Evolutionary conservation across 2,888 invertebrate species (phyloP).

Genomic region (Ormyrus labotus): DNA sequence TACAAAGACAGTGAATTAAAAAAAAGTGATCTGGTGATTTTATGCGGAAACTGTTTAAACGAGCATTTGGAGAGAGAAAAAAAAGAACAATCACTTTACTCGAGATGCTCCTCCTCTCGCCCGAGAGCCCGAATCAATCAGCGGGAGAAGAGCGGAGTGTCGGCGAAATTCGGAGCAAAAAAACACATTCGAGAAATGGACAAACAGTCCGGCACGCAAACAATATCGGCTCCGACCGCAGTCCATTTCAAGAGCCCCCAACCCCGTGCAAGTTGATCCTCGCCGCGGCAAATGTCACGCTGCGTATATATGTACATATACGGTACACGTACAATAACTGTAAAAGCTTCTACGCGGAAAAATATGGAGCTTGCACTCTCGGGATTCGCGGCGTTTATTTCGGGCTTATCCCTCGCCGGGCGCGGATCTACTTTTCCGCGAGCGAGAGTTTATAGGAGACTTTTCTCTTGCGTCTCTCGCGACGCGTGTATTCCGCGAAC

Average conservation of each 20-base stretch:
- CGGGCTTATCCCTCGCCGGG: background rate
- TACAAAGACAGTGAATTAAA: too few relatives aligned
- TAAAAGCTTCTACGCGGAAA: constrained; percentile 38
- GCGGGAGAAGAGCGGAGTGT: background rate
- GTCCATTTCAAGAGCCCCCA: background rate
- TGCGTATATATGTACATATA: background rate
- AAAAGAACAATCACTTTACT: constrained; percentile 1
- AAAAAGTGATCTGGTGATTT: background rate
- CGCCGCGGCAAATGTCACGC: constrained; percentile 6
- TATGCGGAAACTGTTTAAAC: background rate
- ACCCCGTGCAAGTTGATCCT: background rate
- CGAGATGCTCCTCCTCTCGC: background rate
- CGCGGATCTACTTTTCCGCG: constrained; percentile 22
- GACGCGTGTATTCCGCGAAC: background rate
- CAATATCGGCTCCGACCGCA: constrained; percentile 23
- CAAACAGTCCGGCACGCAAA: constrained; percentile 37
- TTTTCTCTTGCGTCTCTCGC: background rate
- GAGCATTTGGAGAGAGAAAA: background rate
- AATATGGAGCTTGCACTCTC: constrained; percentile 27
- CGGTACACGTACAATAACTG: constrained; percentile 27
- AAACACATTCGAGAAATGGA: constrained; percentile 30
- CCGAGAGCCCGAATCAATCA: constrained; percentile 41
- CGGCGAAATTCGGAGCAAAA: background rate
- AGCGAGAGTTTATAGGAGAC: constrained; percentile 26
- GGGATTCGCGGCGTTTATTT: constrained; percentile 25